These are phyloP conservation scores for Melanerpes aurifrons DNA, from an alignment of 2,113 vertebrate genomes.

Conservation along the genomic window DNA sequence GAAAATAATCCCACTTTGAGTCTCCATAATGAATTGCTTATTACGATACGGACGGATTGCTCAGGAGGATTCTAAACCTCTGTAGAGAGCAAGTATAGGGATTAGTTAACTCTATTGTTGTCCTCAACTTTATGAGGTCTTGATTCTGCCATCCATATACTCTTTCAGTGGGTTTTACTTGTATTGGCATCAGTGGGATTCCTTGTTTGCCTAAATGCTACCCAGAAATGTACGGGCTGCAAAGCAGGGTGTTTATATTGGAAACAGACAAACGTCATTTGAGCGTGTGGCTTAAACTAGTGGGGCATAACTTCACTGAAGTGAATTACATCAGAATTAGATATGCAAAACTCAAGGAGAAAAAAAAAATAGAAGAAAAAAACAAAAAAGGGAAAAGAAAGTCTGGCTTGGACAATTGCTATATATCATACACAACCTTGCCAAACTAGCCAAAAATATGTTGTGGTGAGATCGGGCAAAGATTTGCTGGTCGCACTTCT, in stretches of 20 bases:
- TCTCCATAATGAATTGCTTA: conserved; percentile 32
- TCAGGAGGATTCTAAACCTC: conserved; percentile 32
- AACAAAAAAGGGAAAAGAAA: background rate
- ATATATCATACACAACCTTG: background rate
- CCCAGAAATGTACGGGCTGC: background rate
- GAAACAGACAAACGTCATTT: conserved; percentile 32
- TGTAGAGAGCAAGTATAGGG: conserved; percentile 10
- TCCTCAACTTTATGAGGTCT: conserved; percentile 33
- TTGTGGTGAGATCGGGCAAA: background rate
- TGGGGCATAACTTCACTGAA: conserved; percentile 16
- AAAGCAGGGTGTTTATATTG: conserved; percentile 7
- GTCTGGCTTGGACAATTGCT: background rate
- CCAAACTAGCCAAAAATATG: background rate
- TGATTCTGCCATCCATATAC: conserved; percentile 25
- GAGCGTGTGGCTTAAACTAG: background rate
- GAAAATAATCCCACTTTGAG: conserved; percentile 56
- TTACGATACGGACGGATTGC: background rate
- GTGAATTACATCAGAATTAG: conserved; percentile 46
- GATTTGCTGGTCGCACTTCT: background rate
- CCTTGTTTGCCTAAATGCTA: background rate
- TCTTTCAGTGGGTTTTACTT: conserved; percentile 35
- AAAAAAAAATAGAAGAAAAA: background rate
- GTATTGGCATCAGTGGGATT: background rate
- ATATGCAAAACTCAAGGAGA: background rate
- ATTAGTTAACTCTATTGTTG: conserved; percentile 51